Conservation (phyloP, 2,888 invertebrate species). For the Bombyx huttoni region DNA sequence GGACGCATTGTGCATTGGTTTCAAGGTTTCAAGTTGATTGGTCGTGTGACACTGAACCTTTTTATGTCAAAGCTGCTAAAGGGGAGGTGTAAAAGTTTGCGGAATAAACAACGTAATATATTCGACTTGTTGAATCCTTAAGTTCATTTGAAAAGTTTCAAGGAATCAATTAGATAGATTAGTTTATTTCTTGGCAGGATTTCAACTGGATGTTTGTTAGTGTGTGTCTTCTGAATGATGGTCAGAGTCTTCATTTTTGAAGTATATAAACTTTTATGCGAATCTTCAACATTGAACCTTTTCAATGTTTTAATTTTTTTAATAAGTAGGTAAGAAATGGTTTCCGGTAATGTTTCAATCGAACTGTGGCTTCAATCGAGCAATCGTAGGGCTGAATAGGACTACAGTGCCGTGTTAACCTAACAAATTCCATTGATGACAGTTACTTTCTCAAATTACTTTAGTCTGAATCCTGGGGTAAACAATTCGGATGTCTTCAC, state of each 20-base stretch:
- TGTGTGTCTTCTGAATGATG: constrained; percentile 9
- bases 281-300: no score
- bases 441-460: constrained; percentile 40
- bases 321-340: no score
- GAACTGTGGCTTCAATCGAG: no score
- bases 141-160: constrained; percentile 5
- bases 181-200: constrained; percentile 17
- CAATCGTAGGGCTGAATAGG: neutral
- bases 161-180: neutral
- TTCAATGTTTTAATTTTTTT: no score
- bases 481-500: constrained; percentile 52
- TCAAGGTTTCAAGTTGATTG: constrained; percentile 14
- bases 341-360: no score
- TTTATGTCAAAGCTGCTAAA: neutral
- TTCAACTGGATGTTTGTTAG: constrained; percentile 15
- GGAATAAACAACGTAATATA: constrained; percentile 1
- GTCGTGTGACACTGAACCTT: constrained; percentile 14
- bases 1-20: neutral
- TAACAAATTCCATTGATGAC: constrained; percentile 34
- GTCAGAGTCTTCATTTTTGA: neutral
- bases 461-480: constrained; percentile 28
- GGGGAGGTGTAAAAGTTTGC: neutral
- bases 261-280: no score
- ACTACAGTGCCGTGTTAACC: constrained; percentile 18
- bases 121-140: constrained; percentile 6